Percentiles rank a stretch among this genome's conserved stretches.
Conservation (phyloP, 2,113 vertebrate species). For the Corythornis madagascariensis region DNA sequence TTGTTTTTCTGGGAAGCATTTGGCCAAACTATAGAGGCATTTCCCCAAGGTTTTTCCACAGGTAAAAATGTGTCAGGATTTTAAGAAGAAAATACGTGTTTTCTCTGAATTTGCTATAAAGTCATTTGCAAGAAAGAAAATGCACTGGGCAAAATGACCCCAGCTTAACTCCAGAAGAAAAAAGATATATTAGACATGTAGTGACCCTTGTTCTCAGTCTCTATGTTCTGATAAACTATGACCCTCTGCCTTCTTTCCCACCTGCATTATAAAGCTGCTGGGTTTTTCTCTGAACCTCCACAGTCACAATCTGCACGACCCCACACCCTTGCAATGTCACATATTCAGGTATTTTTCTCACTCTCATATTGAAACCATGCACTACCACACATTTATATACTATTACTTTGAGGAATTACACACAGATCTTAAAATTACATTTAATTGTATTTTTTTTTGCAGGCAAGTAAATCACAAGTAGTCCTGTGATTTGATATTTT, state of each 20-base stretch:
- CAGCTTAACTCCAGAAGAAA: background rate
- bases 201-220: background rate
- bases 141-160: background rate
- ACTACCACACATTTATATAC: background rate
- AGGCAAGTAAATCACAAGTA: background rate
- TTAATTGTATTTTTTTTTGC: background rate
- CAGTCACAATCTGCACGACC: background rate
- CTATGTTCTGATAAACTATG: background rate
- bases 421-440: background rate
- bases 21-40: background rate
- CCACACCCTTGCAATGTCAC: background rate
- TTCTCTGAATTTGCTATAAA: background rate
- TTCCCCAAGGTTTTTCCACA: background rate
- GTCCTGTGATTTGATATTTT: background rate
- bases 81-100: background rate
- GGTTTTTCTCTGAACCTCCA: background rate
- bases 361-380: background rate
- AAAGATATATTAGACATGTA: background rate
- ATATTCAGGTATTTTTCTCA: background rate
- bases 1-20: background rate
- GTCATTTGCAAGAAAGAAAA: background rate
- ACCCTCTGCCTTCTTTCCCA: background rate
- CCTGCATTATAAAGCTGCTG: background rate
- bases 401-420: background rate
- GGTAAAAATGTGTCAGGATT: background rate